Evolutionary conservation across 2,113 vertebrate species (phyloP).

Genomic region (Ceyx cyanopectus): DNA sequence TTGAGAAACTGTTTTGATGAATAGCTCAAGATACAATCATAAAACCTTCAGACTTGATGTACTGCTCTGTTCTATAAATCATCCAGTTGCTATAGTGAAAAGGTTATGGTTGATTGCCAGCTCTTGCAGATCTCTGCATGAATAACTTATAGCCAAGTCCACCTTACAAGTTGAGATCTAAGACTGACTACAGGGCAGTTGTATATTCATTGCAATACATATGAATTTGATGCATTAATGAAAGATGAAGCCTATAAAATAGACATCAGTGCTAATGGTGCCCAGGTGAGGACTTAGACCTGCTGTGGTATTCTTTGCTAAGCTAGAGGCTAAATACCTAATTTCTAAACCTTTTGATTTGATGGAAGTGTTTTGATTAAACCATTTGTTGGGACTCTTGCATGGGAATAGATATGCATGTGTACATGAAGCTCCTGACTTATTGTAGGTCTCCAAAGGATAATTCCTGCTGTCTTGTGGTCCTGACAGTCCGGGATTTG

Average conservation of each 20-base stretch:
- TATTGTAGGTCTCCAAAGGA: background rate
- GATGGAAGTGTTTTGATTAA: background rate
- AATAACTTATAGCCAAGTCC: slow-evolving; percentile 5
- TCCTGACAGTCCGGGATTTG: background rate
- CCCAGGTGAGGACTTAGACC: background rate
- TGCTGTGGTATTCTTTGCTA: background rate
- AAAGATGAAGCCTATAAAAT: background rate
- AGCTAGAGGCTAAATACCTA: background rate
- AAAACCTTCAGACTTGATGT: slow-evolving; percentile 51
- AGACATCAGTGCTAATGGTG: background rate
- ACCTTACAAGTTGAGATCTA: background rate
- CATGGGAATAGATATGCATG: background rate
- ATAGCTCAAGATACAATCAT: slow-evolving; percentile 44
- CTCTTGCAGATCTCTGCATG: slow-evolving; percentile 38
- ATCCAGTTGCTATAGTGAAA: slow-evolving; percentile 30
- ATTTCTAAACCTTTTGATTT: background rate
- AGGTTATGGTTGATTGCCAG: slow-evolving; percentile 30
- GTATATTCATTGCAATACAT: background rate
- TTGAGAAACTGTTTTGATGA: slow-evolving; percentile 46
- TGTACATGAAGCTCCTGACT: background rate
- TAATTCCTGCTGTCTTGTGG: background rate
- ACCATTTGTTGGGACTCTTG: background rate
- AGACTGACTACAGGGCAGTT: background rate
- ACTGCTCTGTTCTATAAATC: slow-evolving; percentile 45
- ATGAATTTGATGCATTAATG: background rate